A percentile compares a stretch with the other conserved stretches of the same genome.
phyloP scores from a whole-genome alignment of 1,140 invertebrate species.

The Uloborus diversus region DNA sequence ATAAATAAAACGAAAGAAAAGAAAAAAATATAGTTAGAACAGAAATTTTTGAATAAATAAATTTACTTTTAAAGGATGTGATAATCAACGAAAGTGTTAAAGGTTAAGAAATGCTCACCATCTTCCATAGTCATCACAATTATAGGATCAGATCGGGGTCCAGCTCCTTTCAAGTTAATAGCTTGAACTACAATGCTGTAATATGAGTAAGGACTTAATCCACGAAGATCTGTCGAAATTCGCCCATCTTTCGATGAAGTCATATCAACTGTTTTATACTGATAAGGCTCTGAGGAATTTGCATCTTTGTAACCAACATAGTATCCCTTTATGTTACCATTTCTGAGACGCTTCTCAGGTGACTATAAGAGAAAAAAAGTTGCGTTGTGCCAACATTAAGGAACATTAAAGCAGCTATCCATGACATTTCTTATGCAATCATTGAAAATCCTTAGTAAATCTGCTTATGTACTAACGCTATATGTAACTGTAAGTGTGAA shows the following conservation, averaged over 20 bases:
- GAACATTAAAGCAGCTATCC: no score
- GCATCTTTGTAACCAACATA: constrained; percentile 65
- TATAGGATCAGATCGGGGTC: constrained; percentile 64
- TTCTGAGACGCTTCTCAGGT: constrained; percentile 67
- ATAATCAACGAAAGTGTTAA: no score
- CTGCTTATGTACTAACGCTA: no score
- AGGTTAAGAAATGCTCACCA: constrained; percentile 49
- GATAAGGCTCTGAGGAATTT: constrained; percentile 61
- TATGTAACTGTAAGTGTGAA: no score
- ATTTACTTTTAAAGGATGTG: no score
- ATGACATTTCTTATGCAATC: no score
- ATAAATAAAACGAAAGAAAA: no score
- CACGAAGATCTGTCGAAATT: constrained; percentile 31
- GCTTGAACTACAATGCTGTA: constrained; percentile 66
- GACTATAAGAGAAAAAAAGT: neutral
- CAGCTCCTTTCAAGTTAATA: constrained; percentile 65
- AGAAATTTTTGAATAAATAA: no score
- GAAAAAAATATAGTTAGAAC: no score
- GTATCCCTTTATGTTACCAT: constrained; percentile 65
- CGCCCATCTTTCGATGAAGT: neutral
- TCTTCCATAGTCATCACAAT: constrained; percentile 62
- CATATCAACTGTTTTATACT: constrained; percentile 61
- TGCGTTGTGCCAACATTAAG: no score
- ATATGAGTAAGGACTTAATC: constrained; percentile 63
- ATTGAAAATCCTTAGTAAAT: no score